Conservation (phyloP, 1,140 invertebrate genomes). For the Leptinotarsa lineolata region DNA sequence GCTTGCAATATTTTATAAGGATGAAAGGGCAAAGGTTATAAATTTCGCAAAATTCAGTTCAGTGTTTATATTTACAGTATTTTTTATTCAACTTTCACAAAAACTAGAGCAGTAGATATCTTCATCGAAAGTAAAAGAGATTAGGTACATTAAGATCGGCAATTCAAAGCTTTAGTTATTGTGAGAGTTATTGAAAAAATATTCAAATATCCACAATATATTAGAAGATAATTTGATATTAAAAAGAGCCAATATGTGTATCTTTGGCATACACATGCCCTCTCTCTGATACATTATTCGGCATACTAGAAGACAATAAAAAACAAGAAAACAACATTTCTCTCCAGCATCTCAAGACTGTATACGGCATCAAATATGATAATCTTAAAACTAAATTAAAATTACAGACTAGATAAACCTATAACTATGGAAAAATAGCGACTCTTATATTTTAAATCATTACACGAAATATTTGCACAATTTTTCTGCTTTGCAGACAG, state of each 20-base stretch:
- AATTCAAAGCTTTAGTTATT: not conserved
- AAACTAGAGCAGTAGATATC: not conserved
- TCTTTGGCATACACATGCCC: no score
- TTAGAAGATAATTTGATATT: not conserved
- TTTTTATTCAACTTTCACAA: not conserved
- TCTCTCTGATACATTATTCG: no score
- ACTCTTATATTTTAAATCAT: not conserved
- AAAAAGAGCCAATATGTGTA: no score
- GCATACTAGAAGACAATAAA: not conserved
- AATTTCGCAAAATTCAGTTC: not conserved
- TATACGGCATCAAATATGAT: not conserved
- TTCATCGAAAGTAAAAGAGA: not conserved
- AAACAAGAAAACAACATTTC: not conserved
- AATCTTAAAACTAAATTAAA: constrained; percentile 4
- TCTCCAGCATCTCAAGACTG: not conserved
- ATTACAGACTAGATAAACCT: not conserved
- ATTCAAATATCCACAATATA: not conserved
- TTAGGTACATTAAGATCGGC: not conserved
- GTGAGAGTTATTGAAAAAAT: not conserved
- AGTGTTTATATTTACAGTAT: constrained; percentile 4
- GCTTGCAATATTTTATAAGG: no score
- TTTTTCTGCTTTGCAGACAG: not conserved
- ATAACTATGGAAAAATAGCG: not conserved
- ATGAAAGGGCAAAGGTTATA: no score
- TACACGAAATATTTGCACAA: not conserved